Percentiles rank a stretch among this genome's conserved stretches.
These are phyloP conservation scores for Ariolimax columbianus DNA, from an alignment of 2,888 invertebrate genomes.

Conservation along the genomic window DNA sequence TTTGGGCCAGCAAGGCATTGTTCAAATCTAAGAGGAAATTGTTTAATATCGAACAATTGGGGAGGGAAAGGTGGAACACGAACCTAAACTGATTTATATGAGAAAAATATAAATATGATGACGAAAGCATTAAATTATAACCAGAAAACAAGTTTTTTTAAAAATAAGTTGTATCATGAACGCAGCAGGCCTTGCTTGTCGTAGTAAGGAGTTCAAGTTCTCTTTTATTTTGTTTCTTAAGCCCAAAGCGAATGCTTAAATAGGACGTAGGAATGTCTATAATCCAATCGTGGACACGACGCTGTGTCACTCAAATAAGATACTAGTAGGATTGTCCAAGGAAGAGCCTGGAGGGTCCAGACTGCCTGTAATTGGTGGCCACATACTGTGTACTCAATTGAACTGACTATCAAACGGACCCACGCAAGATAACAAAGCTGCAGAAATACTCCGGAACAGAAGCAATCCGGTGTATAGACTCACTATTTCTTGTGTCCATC, in stretches of 20 bases:
- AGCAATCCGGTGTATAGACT: too few species aligned
- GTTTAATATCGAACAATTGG: slow-evolving; percentile 1
- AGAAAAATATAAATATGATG: slow-evolving; percentile 5
- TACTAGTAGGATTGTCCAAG: not conserved
- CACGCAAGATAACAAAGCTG: not conserved
- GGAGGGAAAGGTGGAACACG: not conserved
- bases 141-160: not conserved
- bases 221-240: too few species aligned
- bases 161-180: too few species aligned
- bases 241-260: not conserved
- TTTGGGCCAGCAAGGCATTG: not conserved
- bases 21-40: not conserved
- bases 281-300: not conserved
- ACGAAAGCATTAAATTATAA: not conserved
- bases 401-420: not conserved
- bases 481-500: too few species aligned
- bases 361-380: not conserved
- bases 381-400: not conserved
- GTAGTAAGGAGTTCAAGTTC: too few species aligned
- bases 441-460: not conserved
- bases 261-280: not conserved
- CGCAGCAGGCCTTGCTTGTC: too few species aligned
- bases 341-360: not conserved
- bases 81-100: not conserved
- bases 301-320: not conserved